Base-by-base conservation (phyloP, 2,797 vertebrate species). In the Halcyon smyrnensis region DNA sequence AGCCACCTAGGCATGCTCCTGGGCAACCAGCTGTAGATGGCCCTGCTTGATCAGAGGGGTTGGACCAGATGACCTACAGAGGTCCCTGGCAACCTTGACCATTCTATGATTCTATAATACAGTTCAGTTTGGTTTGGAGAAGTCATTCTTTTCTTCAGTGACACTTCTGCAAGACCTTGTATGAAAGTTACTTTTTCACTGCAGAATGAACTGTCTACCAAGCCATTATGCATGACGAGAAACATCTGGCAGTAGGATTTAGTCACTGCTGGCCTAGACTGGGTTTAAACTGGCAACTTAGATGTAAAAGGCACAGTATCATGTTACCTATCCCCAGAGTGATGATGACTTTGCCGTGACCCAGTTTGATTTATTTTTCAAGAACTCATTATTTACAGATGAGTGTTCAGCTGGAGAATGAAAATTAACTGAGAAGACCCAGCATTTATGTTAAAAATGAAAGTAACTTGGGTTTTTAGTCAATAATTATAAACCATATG, bases 281-380 rank as follows among this genome's bases (percentile, higher is more conserved):
- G 68, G 20, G 56, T 83, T 89, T 95, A 56, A 92, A 32, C 46
- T 60, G 60, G 65, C 46, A 63, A 5, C 32, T 60, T 85, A 43
- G 11, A 34, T 91, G 15, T 87, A 53, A 56, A 87, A 94, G 25
- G 28, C 20, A 39, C 11, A 34, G 23, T 80, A 64, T 94, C 45
- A 60, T 2, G 3, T 77, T 79, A 71, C 46, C 15, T 12, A 16
- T 89, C 68, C 87, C n/a, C 45, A 75, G 75, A 85, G 84, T 53
- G 20, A 15, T 45, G 36, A 36, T 91, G 79, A 80, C 75, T 87
- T 91, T 89, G 67, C 57, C 68, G 32, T 81, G 76, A 93, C 89
- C 82, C 53, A 75, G 28, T 83, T 71, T 85, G 43, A 85, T 85
- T 56, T 75, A 53, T 86, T 94, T 95, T 95, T 93, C 59, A 92